Evolutionary conservation across 2,113 vertebrate genomes (phyloP).

Genomic region (Fregata magnificens): DNA sequence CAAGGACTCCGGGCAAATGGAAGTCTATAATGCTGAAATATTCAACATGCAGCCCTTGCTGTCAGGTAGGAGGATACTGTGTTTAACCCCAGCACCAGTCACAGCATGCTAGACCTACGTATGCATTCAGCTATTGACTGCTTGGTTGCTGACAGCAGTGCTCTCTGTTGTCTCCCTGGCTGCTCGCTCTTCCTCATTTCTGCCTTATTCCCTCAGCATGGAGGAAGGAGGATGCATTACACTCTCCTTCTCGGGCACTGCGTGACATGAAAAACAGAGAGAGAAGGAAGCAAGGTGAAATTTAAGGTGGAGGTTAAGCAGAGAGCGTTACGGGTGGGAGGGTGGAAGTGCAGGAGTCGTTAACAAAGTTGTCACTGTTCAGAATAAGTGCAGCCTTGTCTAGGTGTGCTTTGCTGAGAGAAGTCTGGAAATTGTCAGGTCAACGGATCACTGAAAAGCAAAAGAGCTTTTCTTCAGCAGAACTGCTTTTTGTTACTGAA

Average conservation of each 20-base stretch:
- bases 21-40: constrained; percentile 87
- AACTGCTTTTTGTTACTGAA: background rate
- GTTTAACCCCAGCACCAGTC: background rate
- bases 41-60: constrained; percentile 91
- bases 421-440: background rate
- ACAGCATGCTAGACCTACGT: rapidly evolving
- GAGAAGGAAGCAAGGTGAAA: background rate
- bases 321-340: rapidly evolving
- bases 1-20: constrained; percentile 86
- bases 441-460: background rate
- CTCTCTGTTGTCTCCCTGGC: background rate
- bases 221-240: background rate
- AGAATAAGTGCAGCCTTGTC: background rate
- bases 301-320: background rate
- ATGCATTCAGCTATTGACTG: background rate
- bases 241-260: background rate
- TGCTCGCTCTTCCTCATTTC: background rate
- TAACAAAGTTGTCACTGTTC: background rate
- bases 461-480: background rate
- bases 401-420: background rate
- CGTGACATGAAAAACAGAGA: background rate
- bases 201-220: background rate
- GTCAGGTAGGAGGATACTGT: constrained; percentile 73
- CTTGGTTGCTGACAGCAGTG: background rate
- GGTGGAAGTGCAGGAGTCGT: background rate